These are phyloP conservation scores for Botia almorhae DNA, from an alignment of 2,797 vertebrate species.

Conservation along the genomic window DNA sequence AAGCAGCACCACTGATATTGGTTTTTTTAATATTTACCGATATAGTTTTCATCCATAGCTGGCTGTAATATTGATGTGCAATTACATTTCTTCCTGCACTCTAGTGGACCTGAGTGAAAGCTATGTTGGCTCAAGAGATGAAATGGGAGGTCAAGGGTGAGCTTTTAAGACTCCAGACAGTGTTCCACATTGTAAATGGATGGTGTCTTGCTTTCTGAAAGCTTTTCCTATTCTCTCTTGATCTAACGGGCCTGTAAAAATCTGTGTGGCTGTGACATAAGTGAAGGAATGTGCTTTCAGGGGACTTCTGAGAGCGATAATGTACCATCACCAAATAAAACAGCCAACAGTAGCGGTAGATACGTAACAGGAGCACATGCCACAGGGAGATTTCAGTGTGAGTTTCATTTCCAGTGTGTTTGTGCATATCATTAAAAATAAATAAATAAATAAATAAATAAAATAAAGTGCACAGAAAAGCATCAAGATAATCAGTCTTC, in stretches of 20 bases:
- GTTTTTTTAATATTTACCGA: slow-evolving; percentile 12
- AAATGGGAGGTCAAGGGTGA: slow-evolving; percentile 29
- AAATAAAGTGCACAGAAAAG: slow-evolving; percentile 35
- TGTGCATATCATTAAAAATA: slow-evolving; percentile 14
- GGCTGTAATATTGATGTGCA: slow-evolving; percentile 39
- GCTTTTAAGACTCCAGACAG: slow-evolving; percentile 45
- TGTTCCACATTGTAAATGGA: slow-evolving; percentile 56
- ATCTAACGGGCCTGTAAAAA: slow-evolving; percentile 38
- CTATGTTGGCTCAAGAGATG: slow-evolving; percentile 27
- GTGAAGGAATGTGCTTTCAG: slow-evolving; percentile 45
- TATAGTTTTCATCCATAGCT: neutral
- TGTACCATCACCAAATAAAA: slow-evolving; percentile 49
- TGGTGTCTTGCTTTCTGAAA: slow-evolving; percentile 40
- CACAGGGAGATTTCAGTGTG: neutral
- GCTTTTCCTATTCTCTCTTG: slow-evolving; percentile 44
- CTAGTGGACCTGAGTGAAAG: slow-evolving; percentile 22
- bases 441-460: too few relatives aligned
- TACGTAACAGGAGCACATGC: slow-evolving; percentile 4
- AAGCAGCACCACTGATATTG: neutral
- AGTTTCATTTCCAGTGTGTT: slow-evolving; percentile 35
- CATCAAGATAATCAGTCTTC: slow-evolving; percentile 2
- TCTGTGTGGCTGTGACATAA: slow-evolving; percentile 40
- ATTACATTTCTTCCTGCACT: slow-evolving; percentile 10
- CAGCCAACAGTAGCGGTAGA: slow-evolving; percentile 22
- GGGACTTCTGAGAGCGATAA: slow-evolving; percentile 52